Conservation (phyloP, 2,797 vertebrate genomes). For the Centropyge bicolor region DNA sequence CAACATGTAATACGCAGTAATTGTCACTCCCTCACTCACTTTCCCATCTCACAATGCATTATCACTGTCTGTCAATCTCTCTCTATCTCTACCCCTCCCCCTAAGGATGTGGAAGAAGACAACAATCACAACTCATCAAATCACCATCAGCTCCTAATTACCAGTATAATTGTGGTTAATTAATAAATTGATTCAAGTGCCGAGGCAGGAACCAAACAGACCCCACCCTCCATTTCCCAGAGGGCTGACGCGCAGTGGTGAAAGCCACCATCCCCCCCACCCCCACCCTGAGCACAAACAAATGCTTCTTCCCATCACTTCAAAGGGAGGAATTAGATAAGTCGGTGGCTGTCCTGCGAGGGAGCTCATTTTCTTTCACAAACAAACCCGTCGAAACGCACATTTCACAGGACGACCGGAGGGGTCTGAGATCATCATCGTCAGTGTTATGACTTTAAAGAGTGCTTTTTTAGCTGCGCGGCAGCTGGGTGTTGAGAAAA, state of each 20-base stretch:
- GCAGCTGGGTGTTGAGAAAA: conserved; percentile 46
- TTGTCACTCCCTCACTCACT: conserved; percentile 33
- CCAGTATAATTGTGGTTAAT: conserved; percentile 66
- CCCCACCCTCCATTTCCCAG: conserved; percentile 36
- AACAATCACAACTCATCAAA: conserved; percentile 61
- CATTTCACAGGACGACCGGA: conserved; percentile 34
- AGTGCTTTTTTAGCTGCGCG: conserved; percentile 23
- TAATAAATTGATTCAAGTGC: conserved; percentile 72
- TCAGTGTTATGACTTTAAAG: conserved; percentile 48
- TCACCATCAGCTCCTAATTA: conserved; percentile 67
- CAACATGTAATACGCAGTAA: conserved; percentile 46
- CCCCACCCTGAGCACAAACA: conserved; percentile 32
- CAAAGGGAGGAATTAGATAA: conserved; percentile 63
- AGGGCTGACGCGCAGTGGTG: conserved; percentile 7
- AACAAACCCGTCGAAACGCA: conserved; percentile 68
- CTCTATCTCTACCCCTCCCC: background rate
- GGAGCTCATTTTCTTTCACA: conserved; percentile 65
- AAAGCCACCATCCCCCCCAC: background rate
- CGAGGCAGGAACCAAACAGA: conserved; percentile 48
- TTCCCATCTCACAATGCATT: background rate
- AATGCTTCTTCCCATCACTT: conserved; percentile 50
- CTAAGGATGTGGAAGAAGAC: conserved; percentile 33
- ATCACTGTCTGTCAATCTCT: conserved; percentile 22
- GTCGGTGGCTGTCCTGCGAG: conserved; percentile 47
- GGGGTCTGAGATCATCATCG: conserved; percentile 56